These are phyloP conservation scores for Limanda limanda DNA, from an alignment of 2,113 vertebrate genomes.

Conservation along the genomic window DNA sequence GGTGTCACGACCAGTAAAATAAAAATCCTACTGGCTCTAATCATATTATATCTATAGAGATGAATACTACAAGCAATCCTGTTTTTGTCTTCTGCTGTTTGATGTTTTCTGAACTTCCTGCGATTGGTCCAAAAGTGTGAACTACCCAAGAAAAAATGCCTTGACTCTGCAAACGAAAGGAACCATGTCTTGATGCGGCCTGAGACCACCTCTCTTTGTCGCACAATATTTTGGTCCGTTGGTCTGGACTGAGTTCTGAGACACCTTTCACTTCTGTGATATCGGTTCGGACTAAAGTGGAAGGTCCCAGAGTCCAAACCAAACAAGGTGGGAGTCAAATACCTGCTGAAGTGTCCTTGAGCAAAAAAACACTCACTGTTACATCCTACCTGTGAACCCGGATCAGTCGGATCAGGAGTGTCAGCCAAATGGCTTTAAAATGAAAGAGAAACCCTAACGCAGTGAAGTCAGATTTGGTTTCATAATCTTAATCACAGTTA, in stretches of 20 bases:
- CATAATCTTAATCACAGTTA: conserved; percentile 54
- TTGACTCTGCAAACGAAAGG: too few species aligned
- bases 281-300: too few species aligned
- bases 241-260: too few species aligned
- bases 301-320: too few species aligned
- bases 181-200: too few species aligned
- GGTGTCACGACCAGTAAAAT: too few species aligned
- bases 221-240: too few species aligned
- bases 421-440: conserved; percentile 43
- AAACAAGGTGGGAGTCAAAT: neutral
- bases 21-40: too few species aligned
- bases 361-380: conserved; percentile 4
- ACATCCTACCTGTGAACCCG: conserved; percentile 40
- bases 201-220: too few species aligned
- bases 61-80: too few species aligned
- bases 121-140: neutral
- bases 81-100: neutral
- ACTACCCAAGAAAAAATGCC: neutral
- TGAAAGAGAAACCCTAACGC: conserved; percentile 39
- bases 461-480: conserved; percentile 51
- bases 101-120: neutral
- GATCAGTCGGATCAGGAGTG: conserved; percentile 23
- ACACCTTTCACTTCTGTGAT: too few species aligned
- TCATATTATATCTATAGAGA: too few species aligned
- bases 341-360: conserved; percentile 27